Percentiles rank a stretch among this genome's conserved stretches.
These are phyloP conservation scores for Erpobdella octoculata DNA, from an alignment of 2,888 invertebrate species.

Conservation along the genomic window DNA sequence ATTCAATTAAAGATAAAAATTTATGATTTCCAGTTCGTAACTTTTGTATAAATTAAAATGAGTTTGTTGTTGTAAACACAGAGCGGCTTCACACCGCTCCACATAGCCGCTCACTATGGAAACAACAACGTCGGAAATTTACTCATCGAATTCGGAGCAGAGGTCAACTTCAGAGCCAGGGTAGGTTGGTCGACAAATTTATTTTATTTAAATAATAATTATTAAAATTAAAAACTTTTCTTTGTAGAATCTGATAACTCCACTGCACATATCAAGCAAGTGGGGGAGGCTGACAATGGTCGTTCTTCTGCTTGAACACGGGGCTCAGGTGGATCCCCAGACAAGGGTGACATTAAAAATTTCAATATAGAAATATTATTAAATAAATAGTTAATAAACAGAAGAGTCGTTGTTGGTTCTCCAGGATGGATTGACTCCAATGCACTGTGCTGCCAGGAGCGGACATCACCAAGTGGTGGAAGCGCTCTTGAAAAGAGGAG, in stretches of 20 bases:
- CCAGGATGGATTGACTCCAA: constrained; percentile 36
- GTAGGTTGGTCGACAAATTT: constrained; percentile 47
- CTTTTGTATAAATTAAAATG: too few relatives aligned
- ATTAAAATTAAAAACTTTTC: too few relatives aligned
- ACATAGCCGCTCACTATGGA: constrained; percentile 98
- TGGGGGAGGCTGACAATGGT: constrained; percentile 97
- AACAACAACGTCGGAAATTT: constrained; percentile 90
- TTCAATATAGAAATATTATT: neutral
- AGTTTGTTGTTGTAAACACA: constrained; percentile 50
- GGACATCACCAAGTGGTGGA: constrained; percentile 93
- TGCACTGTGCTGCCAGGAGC: constrained; percentile 60
- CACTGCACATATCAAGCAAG: constrained; percentile 52
- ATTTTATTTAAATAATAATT: neutral
- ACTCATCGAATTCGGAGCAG: constrained; percentile 88
- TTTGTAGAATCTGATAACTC: constrained; percentile 35
- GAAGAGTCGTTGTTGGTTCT: neutral
- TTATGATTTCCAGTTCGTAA: too few relatives aligned
- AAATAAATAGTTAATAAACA: too few relatives aligned
- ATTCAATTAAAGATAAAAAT: too few relatives aligned
- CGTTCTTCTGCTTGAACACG: constrained; percentile 81
- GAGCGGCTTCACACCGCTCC: constrained; percentile 96
- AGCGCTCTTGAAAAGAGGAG: constrained; percentile 84
- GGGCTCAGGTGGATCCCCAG: constrained; percentile 93
- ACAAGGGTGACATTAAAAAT: constrained; percentile 62
- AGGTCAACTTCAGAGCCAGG: constrained; percentile 95